Conservation (phyloP, 1,140 invertebrate species). For the Chironomus striatipennis region DNA sequence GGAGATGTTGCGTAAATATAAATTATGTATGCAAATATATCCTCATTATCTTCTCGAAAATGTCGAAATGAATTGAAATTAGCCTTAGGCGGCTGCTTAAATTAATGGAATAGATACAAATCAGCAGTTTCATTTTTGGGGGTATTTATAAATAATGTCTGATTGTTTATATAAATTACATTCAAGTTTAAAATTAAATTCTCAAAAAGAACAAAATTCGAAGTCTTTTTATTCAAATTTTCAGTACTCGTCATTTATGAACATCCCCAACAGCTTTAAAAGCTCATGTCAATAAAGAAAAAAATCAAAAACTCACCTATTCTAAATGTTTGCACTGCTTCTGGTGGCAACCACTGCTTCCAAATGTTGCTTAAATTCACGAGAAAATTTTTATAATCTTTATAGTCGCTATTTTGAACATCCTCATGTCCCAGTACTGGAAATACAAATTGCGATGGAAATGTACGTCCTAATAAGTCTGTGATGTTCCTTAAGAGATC, state of each 20-base stretch:
- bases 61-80: background rate
- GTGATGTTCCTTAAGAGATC: constrained; percentile 67
- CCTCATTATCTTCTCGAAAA: constrained; percentile 15
- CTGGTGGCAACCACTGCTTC: constrained; percentile 70
- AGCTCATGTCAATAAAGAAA: background rate
- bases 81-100: background rate
- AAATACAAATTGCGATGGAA: constrained; percentile 73
- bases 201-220: no score
- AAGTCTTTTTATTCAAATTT: no score
- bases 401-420: constrained; percentile 46
- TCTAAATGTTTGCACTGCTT: constrained; percentile 66
- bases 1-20: background rate
- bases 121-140: no score
- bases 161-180: no score
- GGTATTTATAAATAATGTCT: no score
- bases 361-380: constrained; percentile 60
- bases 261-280: no score
- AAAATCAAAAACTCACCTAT: constrained; percentile 61
- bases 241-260: no score
- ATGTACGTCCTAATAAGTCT: constrained; percentile 62
- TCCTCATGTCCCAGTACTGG: constrained; percentile 74
- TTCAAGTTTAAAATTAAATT: no score
- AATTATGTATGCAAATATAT: constrained; percentile 19
- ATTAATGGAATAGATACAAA: background rate
- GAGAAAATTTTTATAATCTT: constrained; percentile 32